phyloP scores from a whole-genome alignment of 2,888 invertebrate genomes.

The Colostygia pectinataria region DNA sequence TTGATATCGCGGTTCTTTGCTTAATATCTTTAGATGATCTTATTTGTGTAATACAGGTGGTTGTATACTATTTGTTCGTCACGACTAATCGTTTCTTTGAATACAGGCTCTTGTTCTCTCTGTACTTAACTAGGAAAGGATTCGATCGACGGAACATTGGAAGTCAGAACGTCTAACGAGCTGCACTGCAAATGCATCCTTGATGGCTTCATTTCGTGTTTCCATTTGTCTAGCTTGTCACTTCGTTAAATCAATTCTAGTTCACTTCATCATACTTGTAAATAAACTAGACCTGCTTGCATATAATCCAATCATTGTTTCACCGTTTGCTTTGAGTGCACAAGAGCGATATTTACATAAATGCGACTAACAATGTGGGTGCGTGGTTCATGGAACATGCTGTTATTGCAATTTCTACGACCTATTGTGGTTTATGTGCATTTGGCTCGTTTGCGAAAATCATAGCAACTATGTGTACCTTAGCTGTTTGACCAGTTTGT shows the following conservation, averaged over 20 bases:
- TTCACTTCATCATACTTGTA: conserved; percentile 27
- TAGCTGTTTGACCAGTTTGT: conserved; percentile 17
- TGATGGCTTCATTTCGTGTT: conserved; percentile 16
- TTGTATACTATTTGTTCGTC: neutral
- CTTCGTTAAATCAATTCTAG: conserved; percentile 10
- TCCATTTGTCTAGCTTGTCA: conserved; percentile 6
- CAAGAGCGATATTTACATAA: conserved; percentile 43
- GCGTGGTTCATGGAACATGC: conserved; percentile 40
- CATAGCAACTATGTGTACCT: conserved; percentile 9
- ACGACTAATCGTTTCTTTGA: neutral
- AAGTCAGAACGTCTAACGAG: neutral
- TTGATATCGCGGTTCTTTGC: conserved; percentile 19
- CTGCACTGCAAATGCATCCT: conserved; percentile 1
- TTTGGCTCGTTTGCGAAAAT: conserved; percentile 16
- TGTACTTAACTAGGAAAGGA: neutral
- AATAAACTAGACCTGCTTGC: conserved; percentile 30
- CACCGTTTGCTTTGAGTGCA: conserved; percentile 37
- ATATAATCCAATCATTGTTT: conserved; percentile 36
- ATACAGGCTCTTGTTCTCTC: no score
- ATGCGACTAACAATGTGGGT: conserved; percentile 38
- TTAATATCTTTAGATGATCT: conserved; percentile 5
- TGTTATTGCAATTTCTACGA: conserved; percentile 41
- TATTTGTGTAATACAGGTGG: neutral
- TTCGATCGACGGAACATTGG: neutral
- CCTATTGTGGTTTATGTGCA: conserved; percentile 27